A percentile compares a stretch with the other conserved stretches of the same genome.
Evolutionary conservation across 2,113 vertebrate species (phyloP).

Genomic region (Chlamydotis undulata): DNA sequence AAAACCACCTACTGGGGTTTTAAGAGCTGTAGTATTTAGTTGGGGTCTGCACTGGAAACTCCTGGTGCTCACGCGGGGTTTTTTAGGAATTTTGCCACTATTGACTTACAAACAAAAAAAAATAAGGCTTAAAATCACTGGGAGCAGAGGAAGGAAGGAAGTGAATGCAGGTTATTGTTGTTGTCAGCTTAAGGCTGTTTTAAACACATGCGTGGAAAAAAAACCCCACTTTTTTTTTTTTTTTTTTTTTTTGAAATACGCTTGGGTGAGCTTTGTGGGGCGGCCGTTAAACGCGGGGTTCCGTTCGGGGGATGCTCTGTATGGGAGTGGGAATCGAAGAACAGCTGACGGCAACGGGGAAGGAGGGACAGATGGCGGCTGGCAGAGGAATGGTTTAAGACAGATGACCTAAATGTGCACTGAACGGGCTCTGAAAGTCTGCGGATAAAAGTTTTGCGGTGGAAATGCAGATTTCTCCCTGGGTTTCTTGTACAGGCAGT

Average conservation of each 20-base stretch:
- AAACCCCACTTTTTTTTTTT: background rate
- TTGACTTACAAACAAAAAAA: background rate
- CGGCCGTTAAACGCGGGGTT: background rate
- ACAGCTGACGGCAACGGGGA: background rate
- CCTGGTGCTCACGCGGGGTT: background rate
- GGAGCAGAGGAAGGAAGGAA: slow-evolving; percentile 58
- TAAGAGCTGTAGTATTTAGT: background rate
- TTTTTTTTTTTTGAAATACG: background rate
- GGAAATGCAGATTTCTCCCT: background rate
- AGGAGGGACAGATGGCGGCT: background rate
- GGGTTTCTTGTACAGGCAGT: background rate
- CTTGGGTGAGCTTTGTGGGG: background rate
- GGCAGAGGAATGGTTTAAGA: background rate
- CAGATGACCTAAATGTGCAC: slow-evolving; percentile 46
- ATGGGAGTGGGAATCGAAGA: background rate
- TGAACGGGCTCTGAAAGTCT: background rate
- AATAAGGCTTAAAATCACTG: background rate
- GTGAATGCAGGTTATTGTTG: slow-evolving; percentile 43
- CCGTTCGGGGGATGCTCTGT: background rate
- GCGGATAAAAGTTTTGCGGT: background rate
- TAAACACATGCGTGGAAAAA: background rate
- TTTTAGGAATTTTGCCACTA: slow-evolving; percentile 50
- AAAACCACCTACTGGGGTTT: background rate
- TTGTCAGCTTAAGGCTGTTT: slow-evolving; percentile 26
- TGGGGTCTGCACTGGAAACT: background rate